Evolutionary conservation across 1,140 invertebrate species (phyloP).

Genomic region (Chelonus insularis): DNA sequence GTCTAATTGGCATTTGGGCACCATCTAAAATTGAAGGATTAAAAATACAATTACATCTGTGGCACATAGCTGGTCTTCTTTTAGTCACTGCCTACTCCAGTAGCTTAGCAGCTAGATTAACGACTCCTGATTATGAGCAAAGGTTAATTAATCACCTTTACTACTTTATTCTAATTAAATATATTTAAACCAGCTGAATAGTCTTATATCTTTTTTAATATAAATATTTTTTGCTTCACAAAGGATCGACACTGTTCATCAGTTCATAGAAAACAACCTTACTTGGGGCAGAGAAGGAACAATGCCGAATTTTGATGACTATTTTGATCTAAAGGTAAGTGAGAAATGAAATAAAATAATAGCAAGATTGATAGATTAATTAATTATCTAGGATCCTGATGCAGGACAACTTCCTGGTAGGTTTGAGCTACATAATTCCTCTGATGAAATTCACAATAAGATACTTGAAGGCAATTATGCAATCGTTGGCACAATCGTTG

Average conservation of each 20-base stretch:
- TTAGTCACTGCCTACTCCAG: conserved; percentile 48
- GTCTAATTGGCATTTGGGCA: conserved; percentile 42
- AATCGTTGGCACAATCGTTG: conserved; percentile 39
- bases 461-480: conserved; percentile 38
- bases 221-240: conserved; percentile 17
- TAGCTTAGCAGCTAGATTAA: conserved; percentile 47
- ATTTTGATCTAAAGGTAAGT: conserved; percentile 41
- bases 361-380: neutral
- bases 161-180: neutral
- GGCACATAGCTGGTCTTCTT: conserved; percentile 45
- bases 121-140: conserved; percentile 43
- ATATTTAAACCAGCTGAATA: no score
- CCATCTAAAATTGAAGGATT: conserved; percentile 33
- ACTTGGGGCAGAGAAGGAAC: conserved; percentile 40
- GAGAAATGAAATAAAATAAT: neutral
- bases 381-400: conserved; percentile 36
- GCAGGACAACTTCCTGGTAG: conserved; percentile 31
- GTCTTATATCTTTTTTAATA: no score
- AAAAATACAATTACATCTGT: conserved; percentile 44
- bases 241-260: conserved; percentile 47
- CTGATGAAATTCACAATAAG: conserved; percentile 21
- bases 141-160: conserved; percentile 35
- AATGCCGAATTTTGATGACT: conserved; percentile 37
- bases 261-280: conserved; percentile 47
- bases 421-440: conserved; percentile 25